phyloP scores from a whole-genome alignment of 2,113 vertebrate species.

The Calidris pygmaea region DNA sequence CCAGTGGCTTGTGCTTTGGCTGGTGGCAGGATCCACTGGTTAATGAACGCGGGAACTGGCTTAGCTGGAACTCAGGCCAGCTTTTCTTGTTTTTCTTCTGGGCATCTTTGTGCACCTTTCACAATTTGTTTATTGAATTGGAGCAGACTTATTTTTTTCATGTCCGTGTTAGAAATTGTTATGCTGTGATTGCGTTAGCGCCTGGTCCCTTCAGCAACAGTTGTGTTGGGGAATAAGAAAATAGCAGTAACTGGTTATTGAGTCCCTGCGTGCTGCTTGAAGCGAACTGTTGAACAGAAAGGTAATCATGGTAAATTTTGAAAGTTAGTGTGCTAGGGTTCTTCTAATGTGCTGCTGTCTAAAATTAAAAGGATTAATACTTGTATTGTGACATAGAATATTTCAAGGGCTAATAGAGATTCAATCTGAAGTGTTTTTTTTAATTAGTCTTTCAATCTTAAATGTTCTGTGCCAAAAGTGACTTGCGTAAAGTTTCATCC shows the following conservation, averaged over 20 bases:
- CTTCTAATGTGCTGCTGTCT: neutral
- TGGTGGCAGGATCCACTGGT: slow-evolving; percentile 18
- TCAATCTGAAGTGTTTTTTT: neutral
- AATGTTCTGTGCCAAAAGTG: neutral
- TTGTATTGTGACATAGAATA: neutral
- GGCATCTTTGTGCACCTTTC: slow-evolving; percentile 31
- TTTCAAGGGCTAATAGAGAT: too few species aligned
- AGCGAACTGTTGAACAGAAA: neutral
- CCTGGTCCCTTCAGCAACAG: neutral
- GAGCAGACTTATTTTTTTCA: neutral
- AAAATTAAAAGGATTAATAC: neutral
- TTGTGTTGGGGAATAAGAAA: neutral
- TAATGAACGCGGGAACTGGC: slow-evolving; percentile 38
- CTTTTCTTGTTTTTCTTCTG: slow-evolving; percentile 49
- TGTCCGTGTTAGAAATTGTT: neutral
- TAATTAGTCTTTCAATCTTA: neutral
- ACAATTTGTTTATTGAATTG: slow-evolving; percentile 35
- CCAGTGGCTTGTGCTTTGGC: slow-evolving; percentile 48
- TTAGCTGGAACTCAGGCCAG: slow-evolving; percentile 35
- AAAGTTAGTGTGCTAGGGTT: neutral
- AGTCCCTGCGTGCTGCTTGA: neutral
- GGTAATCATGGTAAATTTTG: neutral
- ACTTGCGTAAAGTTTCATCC: neutral
- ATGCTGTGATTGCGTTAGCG: neutral
- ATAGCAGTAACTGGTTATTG: neutral